A percentile compares a stretch with the other conserved stretches of the same genome.
phyloP scores from a whole-genome alignment of 2,113 vertebrate genomes.

The Sinocyclocheilus rhinocerous region DNA sequence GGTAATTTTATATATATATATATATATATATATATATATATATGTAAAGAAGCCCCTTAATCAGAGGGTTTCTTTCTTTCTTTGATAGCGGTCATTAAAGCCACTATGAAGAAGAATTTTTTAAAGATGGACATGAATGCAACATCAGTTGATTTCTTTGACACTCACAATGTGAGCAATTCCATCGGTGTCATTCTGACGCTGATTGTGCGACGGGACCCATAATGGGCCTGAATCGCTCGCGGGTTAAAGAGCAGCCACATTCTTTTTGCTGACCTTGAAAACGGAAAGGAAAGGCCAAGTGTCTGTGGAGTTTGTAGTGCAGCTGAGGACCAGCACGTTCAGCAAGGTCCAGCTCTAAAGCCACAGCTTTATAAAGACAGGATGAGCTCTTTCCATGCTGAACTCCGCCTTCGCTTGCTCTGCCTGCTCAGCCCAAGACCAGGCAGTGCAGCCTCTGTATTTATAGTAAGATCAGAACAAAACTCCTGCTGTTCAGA shows the following conservation, averaged over 20 bases:
- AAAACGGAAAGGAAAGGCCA: constrained; percentile 16
- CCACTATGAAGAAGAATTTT: no score
- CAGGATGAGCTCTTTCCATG: constrained; percentile 26
- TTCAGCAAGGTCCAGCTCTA: constrained; percentile 7
- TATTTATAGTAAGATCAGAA: constrained; percentile 35
- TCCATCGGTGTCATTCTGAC: neutral
- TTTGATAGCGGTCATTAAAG: no score
- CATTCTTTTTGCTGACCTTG: neutral
- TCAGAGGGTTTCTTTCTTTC: no score
- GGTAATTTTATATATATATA: no score
- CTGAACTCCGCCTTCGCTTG: constrained; percentile 28
- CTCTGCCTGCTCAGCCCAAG: constrained; percentile 31
- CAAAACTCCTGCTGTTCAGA: constrained; percentile 46
- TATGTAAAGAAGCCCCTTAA: no score
- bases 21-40: no score
- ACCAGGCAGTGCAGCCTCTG: constrained; percentile 38
- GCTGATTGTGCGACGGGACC: neutral
- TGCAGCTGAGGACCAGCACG: neutral
- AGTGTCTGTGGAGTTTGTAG: neutral
- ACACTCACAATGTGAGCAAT: neutral
- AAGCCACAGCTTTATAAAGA: constrained; percentile 17
- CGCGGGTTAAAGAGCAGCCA: constrained; percentile 31
- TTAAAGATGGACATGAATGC: neutral
- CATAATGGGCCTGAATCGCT: neutral
- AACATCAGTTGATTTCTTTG: neutral